These are phyloP conservation scores for Cryptocheilus praepositus DNA, from an alignment of 2,888 invertebrate genomes.

Conservation along the genomic window DNA sequence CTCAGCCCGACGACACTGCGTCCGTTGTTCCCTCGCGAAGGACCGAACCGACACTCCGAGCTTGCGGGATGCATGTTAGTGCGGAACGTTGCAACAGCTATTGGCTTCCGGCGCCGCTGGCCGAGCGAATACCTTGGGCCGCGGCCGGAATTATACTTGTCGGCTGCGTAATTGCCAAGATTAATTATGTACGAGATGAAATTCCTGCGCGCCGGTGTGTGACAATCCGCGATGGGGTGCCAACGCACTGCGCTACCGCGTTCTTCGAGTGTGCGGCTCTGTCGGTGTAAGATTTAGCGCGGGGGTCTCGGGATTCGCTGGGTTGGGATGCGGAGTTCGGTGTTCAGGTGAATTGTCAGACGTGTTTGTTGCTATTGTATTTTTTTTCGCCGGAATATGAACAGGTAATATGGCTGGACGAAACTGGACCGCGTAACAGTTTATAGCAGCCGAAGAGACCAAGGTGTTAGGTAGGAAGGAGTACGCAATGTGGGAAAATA, in stretches of 20 bases:
- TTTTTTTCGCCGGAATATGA: no score
- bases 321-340: no score
- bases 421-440: no score
- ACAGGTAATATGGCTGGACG: no score
- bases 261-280: no score
- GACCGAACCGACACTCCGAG: conserved; percentile 30
- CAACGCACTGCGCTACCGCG: conserved; percentile 2
- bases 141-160: conserved; percentile 61
- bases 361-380: no score
- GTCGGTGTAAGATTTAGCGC: no score
- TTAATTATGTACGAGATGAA: conserved; percentile 71
- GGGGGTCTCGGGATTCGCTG: conserved; percentile 1
- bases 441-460: no score
- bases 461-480: no score
- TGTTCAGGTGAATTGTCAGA: no score
- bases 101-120: conserved; percentile 40
- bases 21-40: background rate
- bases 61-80: conserved; percentile 43
- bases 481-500: no score
- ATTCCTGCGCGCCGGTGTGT: conserved; percentile 60
- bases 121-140: conserved; percentile 40
- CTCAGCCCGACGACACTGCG: background rate
- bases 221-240: conserved; percentile 49
- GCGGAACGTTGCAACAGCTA: conserved; percentile 47
- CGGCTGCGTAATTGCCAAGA: conserved; percentile 66